Conservation (phyloP, 2,113 vertebrate species). For the Geococcyx californianus region DNA sequence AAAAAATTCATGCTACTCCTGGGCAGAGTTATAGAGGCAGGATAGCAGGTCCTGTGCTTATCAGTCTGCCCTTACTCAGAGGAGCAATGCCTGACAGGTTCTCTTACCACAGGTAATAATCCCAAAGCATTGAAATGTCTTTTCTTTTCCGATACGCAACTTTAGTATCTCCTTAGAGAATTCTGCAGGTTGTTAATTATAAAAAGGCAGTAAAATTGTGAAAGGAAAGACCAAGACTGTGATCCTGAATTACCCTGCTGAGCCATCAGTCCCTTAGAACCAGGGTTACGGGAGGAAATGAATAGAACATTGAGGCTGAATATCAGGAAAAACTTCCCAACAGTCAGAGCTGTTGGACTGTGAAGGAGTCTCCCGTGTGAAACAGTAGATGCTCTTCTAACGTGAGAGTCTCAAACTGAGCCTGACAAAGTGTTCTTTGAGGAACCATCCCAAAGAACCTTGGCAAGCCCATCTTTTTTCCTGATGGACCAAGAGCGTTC, state of each 20-base stretch:
- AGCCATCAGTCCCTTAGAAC: background rate
- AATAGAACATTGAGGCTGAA: background rate
- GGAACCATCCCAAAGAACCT: background rate
- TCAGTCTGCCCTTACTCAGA: background rate
- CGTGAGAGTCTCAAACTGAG: background rate
- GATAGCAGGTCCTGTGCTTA: background rate
- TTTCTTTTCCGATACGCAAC: background rate
- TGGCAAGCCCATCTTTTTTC: background rate
- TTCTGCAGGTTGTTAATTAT: background rate
- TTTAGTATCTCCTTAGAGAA: background rate
- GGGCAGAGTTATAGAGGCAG: background rate
- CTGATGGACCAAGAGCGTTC: background rate
- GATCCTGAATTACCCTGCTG: background rate
- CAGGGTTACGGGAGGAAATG: constrained; percentile 1
- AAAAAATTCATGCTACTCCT: background rate
- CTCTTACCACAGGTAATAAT: background rate
- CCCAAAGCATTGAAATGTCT: background rate
- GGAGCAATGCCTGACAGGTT: background rate
- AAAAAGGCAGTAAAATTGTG: constrained; percentile 5
- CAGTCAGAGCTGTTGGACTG: background rate
- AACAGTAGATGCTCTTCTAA: background rate
- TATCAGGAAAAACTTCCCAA: background rate
- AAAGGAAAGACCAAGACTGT: background rate
- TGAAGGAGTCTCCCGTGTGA: background rate
- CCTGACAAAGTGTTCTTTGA: background rate